Evolutionary conservation across 1,140 invertebrate genomes (phyloP).

Genomic region (Melitaea cinxia): DNA sequence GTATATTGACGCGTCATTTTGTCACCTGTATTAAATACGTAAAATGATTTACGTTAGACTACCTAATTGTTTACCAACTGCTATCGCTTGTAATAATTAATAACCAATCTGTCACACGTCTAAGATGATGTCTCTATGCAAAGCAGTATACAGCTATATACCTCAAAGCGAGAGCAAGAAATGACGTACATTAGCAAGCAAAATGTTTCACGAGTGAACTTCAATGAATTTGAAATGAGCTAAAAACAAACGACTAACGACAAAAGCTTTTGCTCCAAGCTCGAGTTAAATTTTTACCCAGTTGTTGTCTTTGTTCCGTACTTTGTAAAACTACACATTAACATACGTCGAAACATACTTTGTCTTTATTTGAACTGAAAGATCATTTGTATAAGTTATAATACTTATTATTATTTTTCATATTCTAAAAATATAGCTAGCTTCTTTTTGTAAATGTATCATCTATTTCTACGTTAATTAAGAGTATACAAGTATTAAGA

Average conservation of each 20-base stretch:
- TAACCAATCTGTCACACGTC: not conserved
- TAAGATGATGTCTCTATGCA: slow-evolving; percentile 1
- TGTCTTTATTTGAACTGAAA: too few relatives aligned
- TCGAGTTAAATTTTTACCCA: not conserved
- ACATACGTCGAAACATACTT: too few relatives aligned
- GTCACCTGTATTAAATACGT: too few relatives aligned
- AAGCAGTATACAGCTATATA: not conserved
- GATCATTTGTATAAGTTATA: too few relatives aligned
- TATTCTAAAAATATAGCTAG: too few relatives aligned
- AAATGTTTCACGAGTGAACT: not conserved
- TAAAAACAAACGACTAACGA: not conserved
- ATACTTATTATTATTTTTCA: too few relatives aligned
- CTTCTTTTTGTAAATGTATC: too few relatives aligned
- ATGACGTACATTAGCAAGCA: not conserved
- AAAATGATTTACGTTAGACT: too few relatives aligned
- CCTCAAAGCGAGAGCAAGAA: not conserved
- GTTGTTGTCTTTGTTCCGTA: not conserved
- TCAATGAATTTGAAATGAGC: slow-evolving; percentile 3
- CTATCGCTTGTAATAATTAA: not conserved
- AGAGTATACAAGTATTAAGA: too few relatives aligned
- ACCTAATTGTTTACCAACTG: not conserved
- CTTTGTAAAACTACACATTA: not conserved
- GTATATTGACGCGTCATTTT: too few relatives aligned
- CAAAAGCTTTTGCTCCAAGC: not conserved
- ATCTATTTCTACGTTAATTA: too few relatives aligned